Percentiles rank a stretch among this genome's conserved stretches.
phyloP scores from a whole-genome alignment of 2,888 invertebrate genomes.

The Harpagoxenus sublaevis region DNA sequence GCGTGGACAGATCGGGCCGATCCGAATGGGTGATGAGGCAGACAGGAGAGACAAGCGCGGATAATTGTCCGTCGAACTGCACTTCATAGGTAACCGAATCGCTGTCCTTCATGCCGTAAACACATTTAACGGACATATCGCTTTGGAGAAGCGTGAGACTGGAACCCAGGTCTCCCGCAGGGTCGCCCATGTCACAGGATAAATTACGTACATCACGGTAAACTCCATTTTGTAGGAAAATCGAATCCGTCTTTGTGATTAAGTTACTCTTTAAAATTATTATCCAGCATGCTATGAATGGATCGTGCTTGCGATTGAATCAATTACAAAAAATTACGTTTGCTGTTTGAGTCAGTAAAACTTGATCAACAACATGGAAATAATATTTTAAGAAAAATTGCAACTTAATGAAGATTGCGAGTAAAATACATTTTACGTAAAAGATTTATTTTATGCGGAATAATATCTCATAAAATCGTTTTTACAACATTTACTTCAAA shows the following conservation, averaged over 20 bases:
- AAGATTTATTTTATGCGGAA: background rate
- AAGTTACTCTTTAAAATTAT: constrained; percentile 35
- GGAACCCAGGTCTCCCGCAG: constrained; percentile 47
- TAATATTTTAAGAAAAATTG: background rate
- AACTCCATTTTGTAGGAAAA: constrained; percentile 37
- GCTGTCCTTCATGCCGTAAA: constrained; percentile 76
- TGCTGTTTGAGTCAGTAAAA: background rate
- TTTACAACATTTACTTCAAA: background rate
- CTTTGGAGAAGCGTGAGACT: constrained; percentile 56
- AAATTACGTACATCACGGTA: constrained; percentile 60
- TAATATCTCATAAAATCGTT: background rate
- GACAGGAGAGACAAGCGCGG: constrained; percentile 68
- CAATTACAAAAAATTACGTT: background rate
- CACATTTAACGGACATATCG: constrained; percentile 68
- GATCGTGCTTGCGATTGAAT: background rate
- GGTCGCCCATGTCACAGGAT: constrained; percentile 63
- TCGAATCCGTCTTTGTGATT: constrained; percentile 45
- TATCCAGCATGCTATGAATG: background rate
- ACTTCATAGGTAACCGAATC: constrained; percentile 75
- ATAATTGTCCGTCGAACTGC: constrained; percentile 74
- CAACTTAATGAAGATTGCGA: background rate
- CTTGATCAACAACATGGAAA: background rate
- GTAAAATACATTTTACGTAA: background rate
- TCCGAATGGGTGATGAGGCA: constrained; percentile 53
- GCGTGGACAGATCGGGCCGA: constrained; percentile 48